These are phyloP conservation scores for Drosophila sproati DNA, from an alignment of 1,140 invertebrate genomes.

Conservation along the genomic window DNA sequence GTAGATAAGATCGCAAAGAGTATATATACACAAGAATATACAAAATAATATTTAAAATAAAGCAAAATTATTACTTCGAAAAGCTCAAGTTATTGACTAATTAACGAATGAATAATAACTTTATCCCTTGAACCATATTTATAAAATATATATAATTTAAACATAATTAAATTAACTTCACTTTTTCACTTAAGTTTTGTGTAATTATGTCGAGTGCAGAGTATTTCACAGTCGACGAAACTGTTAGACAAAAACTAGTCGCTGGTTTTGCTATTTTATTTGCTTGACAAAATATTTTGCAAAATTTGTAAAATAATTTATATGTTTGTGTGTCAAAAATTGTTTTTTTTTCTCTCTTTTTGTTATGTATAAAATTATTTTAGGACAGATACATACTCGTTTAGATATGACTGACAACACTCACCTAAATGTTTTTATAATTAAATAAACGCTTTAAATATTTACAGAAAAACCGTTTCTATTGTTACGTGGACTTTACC, in stretches of 20 bases:
- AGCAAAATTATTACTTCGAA: no score
- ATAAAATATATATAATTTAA: not conserved
- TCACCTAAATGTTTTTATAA: no score
- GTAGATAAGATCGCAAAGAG: not conserved
- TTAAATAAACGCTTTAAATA: not conserved
- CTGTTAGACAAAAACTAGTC: no score
- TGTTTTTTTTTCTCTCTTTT: constrained; percentile 1
- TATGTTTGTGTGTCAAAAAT: constrained; percentile 10
- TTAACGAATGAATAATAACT: no score
- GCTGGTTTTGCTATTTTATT: not conserved
- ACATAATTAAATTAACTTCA: not conserved
- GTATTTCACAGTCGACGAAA: not conserved
- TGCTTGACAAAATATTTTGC: constrained; percentile 20
- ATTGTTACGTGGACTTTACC: constrained; percentile 78
- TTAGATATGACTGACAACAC: no score
- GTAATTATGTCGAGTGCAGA: not conserved
- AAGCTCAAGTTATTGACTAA: no score
- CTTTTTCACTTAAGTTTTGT: no score
- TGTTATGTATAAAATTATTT: not conserved
- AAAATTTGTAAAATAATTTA: constrained; percentile 31
- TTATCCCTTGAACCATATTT: no score
- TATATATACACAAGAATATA: not conserved
- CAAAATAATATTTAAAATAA: not conserved
- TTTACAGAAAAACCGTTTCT: constrained; percentile 76
- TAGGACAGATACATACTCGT: not conserved